These are phyloP conservation scores for Urophycis tenuis DNA, from an alignment of 2,797 vertebrate genomes.

Conservation along the genomic window DNA sequence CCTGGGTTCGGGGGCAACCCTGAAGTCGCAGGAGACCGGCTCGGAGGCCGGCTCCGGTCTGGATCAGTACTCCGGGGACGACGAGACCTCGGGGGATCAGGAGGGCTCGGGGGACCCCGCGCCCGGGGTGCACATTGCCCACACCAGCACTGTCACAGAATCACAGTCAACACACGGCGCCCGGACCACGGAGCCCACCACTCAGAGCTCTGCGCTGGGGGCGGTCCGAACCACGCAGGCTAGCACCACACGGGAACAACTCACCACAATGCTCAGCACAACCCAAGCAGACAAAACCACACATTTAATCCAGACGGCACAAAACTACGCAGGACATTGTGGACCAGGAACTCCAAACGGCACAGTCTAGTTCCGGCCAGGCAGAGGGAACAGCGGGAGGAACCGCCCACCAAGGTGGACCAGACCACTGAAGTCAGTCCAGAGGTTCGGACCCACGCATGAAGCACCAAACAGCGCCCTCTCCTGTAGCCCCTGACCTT, in stretches of 20 bases:
- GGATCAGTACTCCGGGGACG: slow-evolving; percentile 28
- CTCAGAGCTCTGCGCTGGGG: too few relatives aligned
- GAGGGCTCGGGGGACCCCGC: slow-evolving; percentile 5
- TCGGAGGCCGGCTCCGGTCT: slow-evolving; percentile 31
- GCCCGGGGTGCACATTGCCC: background rate
- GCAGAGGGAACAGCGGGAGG: background rate
- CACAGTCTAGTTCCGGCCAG: background rate
- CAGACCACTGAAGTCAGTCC: background rate
- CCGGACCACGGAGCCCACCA: slow-evolving; percentile 1
- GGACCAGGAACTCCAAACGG: background rate
- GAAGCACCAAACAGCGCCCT: background rate
- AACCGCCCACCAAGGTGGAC: background rate
- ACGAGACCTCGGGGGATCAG: slow-evolving; percentile 22
- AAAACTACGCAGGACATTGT: background rate
- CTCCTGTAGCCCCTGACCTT: background rate
- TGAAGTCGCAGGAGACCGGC: background rate
- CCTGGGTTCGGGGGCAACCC: background rate
- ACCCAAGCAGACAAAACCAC: slow-evolving; percentile 6
- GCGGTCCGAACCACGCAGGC: background rate
- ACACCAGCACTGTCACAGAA: slow-evolving; percentile 21
- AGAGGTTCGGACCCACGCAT: background rate
- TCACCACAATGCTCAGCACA: background rate
- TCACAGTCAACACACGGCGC: too few relatives aligned
- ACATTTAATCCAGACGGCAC: background rate
- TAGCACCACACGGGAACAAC: background rate